These are phyloP conservation scores for Tubulanus polymorphus DNA, from an alignment of 2,888 invertebrate species.

Conservation along the genomic window DNA sequence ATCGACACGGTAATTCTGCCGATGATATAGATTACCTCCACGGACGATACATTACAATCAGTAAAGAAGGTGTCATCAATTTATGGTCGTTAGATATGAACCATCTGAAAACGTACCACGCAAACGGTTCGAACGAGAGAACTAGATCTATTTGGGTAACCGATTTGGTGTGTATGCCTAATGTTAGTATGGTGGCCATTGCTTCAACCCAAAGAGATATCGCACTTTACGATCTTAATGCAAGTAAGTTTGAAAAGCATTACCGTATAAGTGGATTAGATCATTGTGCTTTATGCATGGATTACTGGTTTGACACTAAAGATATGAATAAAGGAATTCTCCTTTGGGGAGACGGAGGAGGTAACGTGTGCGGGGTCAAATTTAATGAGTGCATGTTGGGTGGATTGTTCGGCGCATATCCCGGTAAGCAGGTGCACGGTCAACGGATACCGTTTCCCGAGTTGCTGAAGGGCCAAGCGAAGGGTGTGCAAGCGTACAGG, in stretches of 20 bases:
- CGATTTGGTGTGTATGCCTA: slow-evolving; percentile 70
- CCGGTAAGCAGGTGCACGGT: slow-evolving; percentile 24
- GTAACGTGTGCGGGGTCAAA: slow-evolving; percentile 54
- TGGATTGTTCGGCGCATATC: slow-evolving; percentile 28
- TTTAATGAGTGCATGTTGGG: slow-evolving; percentile 26
- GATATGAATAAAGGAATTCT: slow-evolving; percentile 63
- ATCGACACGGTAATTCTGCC: slow-evolving; percentile 10
- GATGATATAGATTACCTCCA: slow-evolving; percentile 57
- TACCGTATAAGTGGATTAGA: slow-evolving; percentile 63
- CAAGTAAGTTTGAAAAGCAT: slow-evolving; percentile 58
- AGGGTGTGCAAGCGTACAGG: slow-evolving; percentile 58
- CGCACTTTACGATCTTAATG: slow-evolving; percentile 68
- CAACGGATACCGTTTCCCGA: slow-evolving; percentile 16
- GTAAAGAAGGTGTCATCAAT: slow-evolving; percentile 72
- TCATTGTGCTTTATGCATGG: slow-evolving; percentile 59
- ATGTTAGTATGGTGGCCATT: slow-evolving; percentile 72
- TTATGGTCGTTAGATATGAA: slow-evolving; percentile 73
- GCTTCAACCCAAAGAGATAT: slow-evolving; percentile 74
- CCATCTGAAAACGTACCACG: slow-evolving; percentile 37
- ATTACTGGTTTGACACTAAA: slow-evolving; percentile 60
- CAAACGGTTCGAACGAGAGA: slow-evolving; percentile 15
- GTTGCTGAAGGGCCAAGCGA: slow-evolving; percentile 44
- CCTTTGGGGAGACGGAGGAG: slow-evolving; percentile 71
- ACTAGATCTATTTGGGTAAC: slow-evolving; percentile 62
- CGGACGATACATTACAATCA: slow-evolving; percentile 71